Conservation (phyloP, 2,888 invertebrate genomes). For the Spatulosminthurus flaviceps region DNA sequence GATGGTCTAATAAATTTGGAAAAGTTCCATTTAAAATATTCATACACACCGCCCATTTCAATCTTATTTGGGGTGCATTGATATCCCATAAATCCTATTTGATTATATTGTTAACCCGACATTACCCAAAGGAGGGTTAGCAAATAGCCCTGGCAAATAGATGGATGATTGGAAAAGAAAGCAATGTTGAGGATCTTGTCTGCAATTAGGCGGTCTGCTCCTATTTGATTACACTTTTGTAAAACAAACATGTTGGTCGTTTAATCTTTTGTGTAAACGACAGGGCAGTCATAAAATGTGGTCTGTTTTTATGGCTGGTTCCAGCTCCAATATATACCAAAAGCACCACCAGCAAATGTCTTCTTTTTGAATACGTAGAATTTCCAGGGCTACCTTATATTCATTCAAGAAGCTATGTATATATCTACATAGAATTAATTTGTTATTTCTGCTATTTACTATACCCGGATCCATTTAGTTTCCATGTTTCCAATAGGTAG, state of each 20-base stretch:
- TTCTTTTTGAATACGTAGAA: no score
- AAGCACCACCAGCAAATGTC: no score
- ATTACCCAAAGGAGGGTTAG: no score
- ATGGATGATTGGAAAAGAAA: not conserved
- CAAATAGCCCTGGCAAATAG: not conserved
- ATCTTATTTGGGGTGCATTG: not conserved
- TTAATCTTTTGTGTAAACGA: conserved; percentile 1
- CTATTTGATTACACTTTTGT: conserved; percentile 10
- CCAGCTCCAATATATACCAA: no score
- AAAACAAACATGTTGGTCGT: conserved; percentile 14
- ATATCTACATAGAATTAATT: conserved; percentile 18
- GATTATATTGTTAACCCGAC: not conserved
- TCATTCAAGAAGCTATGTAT: no score
- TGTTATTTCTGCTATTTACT: not conserved
- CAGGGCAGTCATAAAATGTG: conserved; percentile 9
- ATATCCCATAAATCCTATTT: not conserved
- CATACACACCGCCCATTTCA: not conserved
- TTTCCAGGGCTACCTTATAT: no score
- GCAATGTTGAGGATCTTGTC: conserved; percentile 6
- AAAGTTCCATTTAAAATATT: not conserved
- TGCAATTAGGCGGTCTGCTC: not conserved
- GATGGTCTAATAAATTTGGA: no score
- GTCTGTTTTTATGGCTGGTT: not conserved
- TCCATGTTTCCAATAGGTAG: not conserved
- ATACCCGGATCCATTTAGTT: not conserved